Evolutionary conservation across 2,113 vertebrate genomes (phyloP), one percentile per base, ranked within the genome.

Genomic region (Erpornis zantholeuca): DNA sequence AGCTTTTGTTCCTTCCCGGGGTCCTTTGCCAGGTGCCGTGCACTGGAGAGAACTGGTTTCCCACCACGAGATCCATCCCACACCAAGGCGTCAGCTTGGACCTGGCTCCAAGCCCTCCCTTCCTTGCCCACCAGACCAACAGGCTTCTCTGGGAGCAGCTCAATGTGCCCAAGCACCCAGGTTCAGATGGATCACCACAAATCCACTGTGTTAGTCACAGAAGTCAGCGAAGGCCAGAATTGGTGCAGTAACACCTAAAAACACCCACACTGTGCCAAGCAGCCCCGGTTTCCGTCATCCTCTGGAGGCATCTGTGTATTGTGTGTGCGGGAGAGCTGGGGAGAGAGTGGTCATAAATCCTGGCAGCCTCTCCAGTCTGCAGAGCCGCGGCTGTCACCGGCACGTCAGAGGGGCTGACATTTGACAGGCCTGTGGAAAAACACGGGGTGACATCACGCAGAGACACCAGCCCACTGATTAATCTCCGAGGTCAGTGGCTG

Each of bases 371-470:
- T 35, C 80, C 15, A 9, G 9, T 38, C 86, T 86, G 70, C 83
- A 73, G 4, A 82, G 68, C 91, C 75, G 68, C 4, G 56, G 69
- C 95, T 95, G 95, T 91, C 97, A 95, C 3, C 63, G 19, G 56
- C 45, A 3, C 3, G 42, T 57, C 90, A 36, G 57, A 61, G 0
- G 69, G 78, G 86, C 85, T 93, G 86, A 82, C 29, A 15, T 4
- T 86, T 6, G 81, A 35, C 92, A 91, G 95, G 82, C 87, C 89
- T 86, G 85, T 88, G 91, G 91, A 91, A 96, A 95, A 95, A 96
- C 95, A 85, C 27, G n/a, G 66, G 44, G 86, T 96, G 95, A 97
- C 95, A 94, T 96, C 96, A 52, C 68, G 13, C 86, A 96, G 93
- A 90, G 94, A 85, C 86, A 96, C 72, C 29, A 5, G 79, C 82